These are phyloP conservation scores for Acanthurus tractus DNA, from an alignment of 2,797 vertebrate genomes.

Conservation along the genomic window DNA sequence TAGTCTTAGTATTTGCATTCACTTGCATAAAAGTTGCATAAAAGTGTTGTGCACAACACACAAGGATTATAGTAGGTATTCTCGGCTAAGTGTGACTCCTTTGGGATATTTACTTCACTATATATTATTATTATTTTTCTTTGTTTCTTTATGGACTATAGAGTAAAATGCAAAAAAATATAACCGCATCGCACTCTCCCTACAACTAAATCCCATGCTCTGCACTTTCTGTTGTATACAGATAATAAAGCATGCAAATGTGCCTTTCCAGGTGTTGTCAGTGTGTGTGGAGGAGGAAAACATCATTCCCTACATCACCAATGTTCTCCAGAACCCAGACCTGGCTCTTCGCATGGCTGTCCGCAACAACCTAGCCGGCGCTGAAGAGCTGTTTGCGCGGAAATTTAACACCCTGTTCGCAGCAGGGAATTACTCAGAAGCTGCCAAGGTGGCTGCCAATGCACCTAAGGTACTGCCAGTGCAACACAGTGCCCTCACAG, in stretches of 20 bases:
- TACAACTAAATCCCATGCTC: neutral
- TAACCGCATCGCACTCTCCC: neutral
- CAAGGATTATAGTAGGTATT: neutral
- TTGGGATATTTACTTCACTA: neutral
- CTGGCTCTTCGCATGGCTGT: slow-evolving; percentile 98
- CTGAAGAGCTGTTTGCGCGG: slow-evolving; percentile 97
- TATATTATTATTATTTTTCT: neutral
- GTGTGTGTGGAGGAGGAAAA: slow-evolving; percentile 98
- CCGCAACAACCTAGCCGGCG: slow-evolving; percentile 97
- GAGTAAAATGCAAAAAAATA: neutral
- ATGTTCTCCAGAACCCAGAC: slow-evolving; percentile 98
- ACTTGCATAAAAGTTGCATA: neutral
- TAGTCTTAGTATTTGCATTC: neutral
- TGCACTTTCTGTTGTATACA: neutral
- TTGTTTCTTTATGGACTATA: neutral
- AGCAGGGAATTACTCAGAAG: slow-evolving; percentile 97
- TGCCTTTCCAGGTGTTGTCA: slow-evolving; percentile 89
- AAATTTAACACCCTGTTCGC: slow-evolving; percentile 99
- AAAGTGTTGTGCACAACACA: neutral
- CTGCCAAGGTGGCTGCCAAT: slow-evolving; percentile 97
- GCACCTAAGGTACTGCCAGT: slow-evolving; percentile 90
- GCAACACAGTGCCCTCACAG: slow-evolving; percentile 44
- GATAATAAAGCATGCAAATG: slow-evolving; percentile 21
- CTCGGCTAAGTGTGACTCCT: neutral
- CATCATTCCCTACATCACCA: slow-evolving; percentile 98